These are phyloP conservation scores for Nibea albiflora DNA, from an alignment of 2,113 vertebrate genomes.

Conservation along the genomic window DNA sequence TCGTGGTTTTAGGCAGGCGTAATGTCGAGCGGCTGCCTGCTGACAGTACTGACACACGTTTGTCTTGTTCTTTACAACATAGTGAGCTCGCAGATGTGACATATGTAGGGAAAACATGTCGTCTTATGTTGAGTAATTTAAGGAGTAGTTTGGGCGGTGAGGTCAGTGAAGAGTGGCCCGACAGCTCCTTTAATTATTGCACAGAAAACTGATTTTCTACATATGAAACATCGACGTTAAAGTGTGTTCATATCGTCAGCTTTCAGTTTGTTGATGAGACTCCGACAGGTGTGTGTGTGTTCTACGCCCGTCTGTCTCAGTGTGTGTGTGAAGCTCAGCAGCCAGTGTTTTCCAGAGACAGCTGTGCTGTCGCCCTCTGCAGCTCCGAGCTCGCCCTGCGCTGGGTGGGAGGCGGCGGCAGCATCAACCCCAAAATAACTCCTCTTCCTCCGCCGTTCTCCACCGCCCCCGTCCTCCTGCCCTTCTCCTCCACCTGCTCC, in stretches of 20 bases:
- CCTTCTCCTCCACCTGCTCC: constrained; percentile 46
- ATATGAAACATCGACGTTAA: not conserved
- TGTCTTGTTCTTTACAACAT: not conserved
- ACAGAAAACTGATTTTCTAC: constrained; percentile 29
- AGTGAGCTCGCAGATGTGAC: not conserved
- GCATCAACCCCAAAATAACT: constrained; percentile 65
- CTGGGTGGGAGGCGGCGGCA: constrained; percentile 73
- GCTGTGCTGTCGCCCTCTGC: constrained; percentile 91
- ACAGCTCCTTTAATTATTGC: constrained; percentile 17
- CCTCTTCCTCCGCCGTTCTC: constrained; percentile 47
- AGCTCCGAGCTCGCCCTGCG: constrained; percentile 89
- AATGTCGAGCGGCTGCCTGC: not conserved
- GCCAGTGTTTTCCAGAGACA: constrained; percentile 90
- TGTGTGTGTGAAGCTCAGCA: constrained; percentile 78
- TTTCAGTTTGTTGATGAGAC: constrained; percentile 6
- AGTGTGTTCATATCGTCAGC: not conserved
- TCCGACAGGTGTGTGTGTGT: constrained; percentile 23
- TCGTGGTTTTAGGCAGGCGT: not conserved
- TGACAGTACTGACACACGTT: constrained; percentile 2
- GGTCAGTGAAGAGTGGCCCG: constrained; percentile 11
- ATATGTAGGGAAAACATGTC: not conserved
- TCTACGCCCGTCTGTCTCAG: not conserved
- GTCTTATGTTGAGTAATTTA: constrained; percentile 4
- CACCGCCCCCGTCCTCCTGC: constrained; percentile 53
- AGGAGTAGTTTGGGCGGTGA: not conserved